Evolutionary conservation across 2,888 invertebrate species (phyloP).

Genomic region (Copidosoma aretas): DNA sequence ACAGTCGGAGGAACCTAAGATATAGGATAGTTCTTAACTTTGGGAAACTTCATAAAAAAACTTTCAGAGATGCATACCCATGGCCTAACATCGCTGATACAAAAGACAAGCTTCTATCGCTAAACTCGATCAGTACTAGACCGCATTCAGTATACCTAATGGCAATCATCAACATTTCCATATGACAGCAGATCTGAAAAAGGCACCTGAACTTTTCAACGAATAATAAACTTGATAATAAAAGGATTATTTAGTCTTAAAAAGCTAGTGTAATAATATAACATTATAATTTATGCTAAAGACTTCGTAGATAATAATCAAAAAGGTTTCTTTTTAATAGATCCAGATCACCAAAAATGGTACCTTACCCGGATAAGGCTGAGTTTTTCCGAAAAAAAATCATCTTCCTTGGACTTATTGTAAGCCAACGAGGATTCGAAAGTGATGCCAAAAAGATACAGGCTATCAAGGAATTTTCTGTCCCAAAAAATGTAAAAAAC

Average conservation of each 20-base stretch:
- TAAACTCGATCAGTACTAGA: no score
- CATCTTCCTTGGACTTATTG: constrained; percentile 14
- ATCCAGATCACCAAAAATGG: neutral
- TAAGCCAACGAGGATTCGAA: neutral
- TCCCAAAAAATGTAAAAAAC: no score
- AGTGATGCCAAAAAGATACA: no score
- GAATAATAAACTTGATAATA: neutral
- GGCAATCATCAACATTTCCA: neutral
- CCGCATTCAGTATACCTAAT: constrained; percentile 1
- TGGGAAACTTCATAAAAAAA: constrained; percentile 10
- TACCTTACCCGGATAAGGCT: constrained; percentile 18
- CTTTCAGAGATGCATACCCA: neutral
- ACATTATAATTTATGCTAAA: constrained; percentile 1
- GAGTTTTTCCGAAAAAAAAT: constrained; percentile 22
- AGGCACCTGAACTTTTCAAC: neutral
- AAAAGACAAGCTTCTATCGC: no score
- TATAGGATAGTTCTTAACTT: constrained; percentile 9
- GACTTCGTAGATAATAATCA: neutral
- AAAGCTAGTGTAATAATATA: constrained; percentile 5
- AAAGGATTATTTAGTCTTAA: neutral
- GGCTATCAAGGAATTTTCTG: no score
- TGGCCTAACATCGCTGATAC: neutral
- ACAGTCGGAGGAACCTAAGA: neutral
- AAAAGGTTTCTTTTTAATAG: constrained; percentile 11
- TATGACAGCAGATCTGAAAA: neutral